Conservation (phyloP, 2,888 invertebrate species). For the Polydrusus cervinus region DNA sequence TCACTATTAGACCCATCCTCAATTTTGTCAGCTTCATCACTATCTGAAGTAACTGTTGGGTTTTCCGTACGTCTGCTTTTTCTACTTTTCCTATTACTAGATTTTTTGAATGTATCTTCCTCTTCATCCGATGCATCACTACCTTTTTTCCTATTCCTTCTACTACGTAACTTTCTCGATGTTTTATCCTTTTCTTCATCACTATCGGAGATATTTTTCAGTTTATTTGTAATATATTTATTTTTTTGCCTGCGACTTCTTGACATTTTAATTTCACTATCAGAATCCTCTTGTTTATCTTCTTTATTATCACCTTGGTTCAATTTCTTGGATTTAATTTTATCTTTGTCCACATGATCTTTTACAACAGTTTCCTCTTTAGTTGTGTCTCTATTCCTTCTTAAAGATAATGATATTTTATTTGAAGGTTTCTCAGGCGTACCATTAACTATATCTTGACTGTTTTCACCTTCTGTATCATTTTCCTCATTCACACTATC, state of each 20-base stretch:
- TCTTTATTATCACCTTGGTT: not conserved
- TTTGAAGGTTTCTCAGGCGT: conserved; percentile 20
- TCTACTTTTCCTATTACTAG: not conserved
- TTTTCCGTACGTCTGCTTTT: not conserved
- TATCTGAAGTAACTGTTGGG: not conserved
- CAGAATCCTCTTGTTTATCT: not conserved
- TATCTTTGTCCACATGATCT: not conserved
- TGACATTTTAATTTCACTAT: not conserved
- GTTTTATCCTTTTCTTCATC: not conserved
- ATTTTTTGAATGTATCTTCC: not conserved
- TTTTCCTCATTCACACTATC: not conserved
- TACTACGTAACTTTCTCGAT: not conserved
- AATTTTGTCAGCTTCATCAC: not conserved
- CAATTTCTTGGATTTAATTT: not conserved
- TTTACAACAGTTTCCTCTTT: not conserved
- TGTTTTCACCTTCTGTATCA: not conserved
- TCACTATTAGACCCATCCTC: not conserved
- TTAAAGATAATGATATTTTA: not conserved
- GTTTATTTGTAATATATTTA: no score
- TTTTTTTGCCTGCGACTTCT: not conserved
- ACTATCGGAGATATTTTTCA: not conserved
- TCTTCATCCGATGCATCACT: not conserved
- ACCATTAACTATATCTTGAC: conserved; percentile 16
- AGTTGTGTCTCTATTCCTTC: not conserved
- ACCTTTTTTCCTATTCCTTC: not conserved